phyloP scores from a whole-genome alignment of 2,113 vertebrate species.

The Colius striatus region DNA sequence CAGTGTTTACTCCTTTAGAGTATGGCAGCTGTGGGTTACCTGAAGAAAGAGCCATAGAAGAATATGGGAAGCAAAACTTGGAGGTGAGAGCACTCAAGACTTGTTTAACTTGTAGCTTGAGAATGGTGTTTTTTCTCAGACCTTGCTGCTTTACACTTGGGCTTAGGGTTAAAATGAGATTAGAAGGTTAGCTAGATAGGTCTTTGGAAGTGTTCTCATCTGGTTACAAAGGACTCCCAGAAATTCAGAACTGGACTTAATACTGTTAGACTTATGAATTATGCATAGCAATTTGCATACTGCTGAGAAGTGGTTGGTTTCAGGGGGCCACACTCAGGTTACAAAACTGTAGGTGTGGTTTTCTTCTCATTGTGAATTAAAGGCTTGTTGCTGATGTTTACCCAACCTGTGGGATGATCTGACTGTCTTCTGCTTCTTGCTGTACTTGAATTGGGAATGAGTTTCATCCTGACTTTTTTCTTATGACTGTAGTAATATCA shows the following conservation, averaged over 20 bases:
- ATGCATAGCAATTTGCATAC: neutral
- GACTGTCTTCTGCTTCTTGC: neutral
- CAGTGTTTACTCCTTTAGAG: constrained; percentile 95
- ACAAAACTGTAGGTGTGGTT: neutral
- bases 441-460: neutral
- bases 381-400: neutral
- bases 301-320: neutral
- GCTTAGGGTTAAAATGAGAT: neutral
- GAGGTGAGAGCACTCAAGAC: constrained; percentile 77
- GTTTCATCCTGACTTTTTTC: neutral
- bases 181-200: neutral
- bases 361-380: neutral
- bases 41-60: constrained; percentile 86
- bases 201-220: neutral
- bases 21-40: constrained; percentile 92
- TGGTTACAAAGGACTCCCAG: neutral
- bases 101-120: neutral
- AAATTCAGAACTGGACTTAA: neutral
- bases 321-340: neutral
- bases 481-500: accelerated
- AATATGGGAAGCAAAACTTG: constrained; percentile 84
- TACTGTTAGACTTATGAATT: neutral
- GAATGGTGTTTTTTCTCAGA: neutral
- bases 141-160: neutral
- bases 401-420: neutral